These are phyloP conservation scores for Ophiothrix spiculata DNA, from an alignment of 35 echinoderm and acorn worm species.

Conservation along the genomic window DNA sequence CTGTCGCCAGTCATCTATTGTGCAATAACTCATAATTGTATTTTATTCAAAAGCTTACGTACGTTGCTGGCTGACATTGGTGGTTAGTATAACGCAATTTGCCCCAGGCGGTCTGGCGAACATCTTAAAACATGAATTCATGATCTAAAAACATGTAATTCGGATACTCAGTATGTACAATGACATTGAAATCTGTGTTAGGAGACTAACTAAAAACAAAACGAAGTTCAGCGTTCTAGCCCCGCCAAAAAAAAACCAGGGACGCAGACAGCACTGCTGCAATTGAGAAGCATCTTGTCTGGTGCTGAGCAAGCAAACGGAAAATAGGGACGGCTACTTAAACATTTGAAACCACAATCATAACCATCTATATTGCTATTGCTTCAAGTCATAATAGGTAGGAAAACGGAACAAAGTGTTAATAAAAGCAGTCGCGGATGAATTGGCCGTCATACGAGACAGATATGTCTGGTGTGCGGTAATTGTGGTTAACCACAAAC, in stretches of 20 bases:
- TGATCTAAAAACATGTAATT: neutral
- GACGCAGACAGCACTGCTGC: neutral
- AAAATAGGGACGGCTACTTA: neutral
- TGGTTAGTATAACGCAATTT: neutral
- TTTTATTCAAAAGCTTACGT: neutral
- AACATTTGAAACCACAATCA: neutral
- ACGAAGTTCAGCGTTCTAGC: neutral
- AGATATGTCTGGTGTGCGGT: neutral
- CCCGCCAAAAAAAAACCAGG: neutral
- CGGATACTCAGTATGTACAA: neutral
- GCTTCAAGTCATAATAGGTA: neutral
- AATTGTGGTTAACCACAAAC: constrained; percentile 1
- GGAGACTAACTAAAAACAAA: neutral
- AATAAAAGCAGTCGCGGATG: neutral
- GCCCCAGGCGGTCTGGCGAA: neutral
- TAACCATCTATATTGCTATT: neutral
- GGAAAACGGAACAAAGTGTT: neutral
- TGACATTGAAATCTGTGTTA: neutral
- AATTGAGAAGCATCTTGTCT: neutral
- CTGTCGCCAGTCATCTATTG: neutral
- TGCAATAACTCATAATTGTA: neutral
- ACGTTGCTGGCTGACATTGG: neutral
- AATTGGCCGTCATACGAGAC: neutral
- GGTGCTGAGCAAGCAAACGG: neutral
- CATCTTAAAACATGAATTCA: constrained; percentile 9